Evolutionary conservation across 1,140 invertebrate species (phyloP).

Genomic region (Latrodectus geometricus): DNA sequence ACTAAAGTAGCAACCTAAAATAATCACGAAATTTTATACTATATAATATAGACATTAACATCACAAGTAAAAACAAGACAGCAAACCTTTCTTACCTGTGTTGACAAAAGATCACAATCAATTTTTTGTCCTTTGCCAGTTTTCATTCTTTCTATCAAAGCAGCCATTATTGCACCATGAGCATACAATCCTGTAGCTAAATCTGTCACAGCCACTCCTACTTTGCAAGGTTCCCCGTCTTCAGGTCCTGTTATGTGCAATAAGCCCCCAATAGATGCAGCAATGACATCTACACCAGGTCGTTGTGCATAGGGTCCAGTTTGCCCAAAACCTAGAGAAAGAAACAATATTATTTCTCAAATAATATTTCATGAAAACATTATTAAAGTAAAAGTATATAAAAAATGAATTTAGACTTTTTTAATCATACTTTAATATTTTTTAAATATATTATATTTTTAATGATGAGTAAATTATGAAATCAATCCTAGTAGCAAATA

Average conservation of each 20-base stretch:
- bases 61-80: neutral
- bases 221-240: constrained; percentile 88
- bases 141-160: constrained; percentile 80
- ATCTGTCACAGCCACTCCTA: constrained; percentile 93
- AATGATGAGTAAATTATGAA: no score
- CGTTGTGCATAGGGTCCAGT: constrained; percentile 85
- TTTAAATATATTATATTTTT: no score
- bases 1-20: constrained; percentile 81
- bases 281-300: constrained; percentile 96
- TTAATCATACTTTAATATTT: no score
- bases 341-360: neutral
- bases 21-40: neutral
- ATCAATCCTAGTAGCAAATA: no score
- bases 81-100: constrained; percentile 74
- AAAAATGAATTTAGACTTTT: no score
- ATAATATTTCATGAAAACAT: neutral
- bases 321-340: constrained; percentile 79
- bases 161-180: constrained; percentile 94
- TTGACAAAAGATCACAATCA: constrained; percentile 92
- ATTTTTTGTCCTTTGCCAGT: constrained; percentile 91
- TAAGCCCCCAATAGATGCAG: constrained; percentile 90
- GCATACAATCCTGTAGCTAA: constrained; percentile 93
- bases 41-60: neutral
- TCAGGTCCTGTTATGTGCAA: constrained; percentile 88
- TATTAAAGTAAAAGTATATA: no score